Base-by-base conservation (phyloP, 2,888 invertebrate species). In the Eilema griseolum region DNA sequence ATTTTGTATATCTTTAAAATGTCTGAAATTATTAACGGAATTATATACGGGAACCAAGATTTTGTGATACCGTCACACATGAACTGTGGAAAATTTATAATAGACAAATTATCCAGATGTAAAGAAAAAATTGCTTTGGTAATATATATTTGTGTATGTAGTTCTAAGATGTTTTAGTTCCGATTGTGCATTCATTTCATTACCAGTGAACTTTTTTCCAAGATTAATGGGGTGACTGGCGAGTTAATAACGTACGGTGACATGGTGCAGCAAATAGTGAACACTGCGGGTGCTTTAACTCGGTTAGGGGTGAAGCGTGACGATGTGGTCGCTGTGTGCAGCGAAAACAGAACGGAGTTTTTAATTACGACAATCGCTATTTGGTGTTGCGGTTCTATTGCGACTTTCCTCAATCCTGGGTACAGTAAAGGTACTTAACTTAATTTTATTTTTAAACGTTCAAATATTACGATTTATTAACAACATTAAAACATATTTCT, bases 291-390 rank as follows among this genome's bases (percentile, higher is more conserved):
- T 5, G 83, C 87, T 3, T 78, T 92, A 8, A 75, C 77, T 14
- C 78, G 82, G 46, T 74, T 86, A 10, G 90, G 91, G 12, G 78
- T 92, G 52, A 81, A 82, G 70, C 74, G 72, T 72, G 90, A 88
- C 23, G 92, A 91, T 46, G 86, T 89, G 7, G 86, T 92, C 16
- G 91, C 85, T 1, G 79, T 92, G 63, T 89, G 88, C 72, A 90
- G 90, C 72, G 92, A 92, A 73, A 92, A 91, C 71, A 84, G 90
- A 78, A 85, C 81, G 24, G 92, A 92, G 77, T 86, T 85, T 59
- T 68, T 92, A 61, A 78, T 87, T 14, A 80, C 88, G 8, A 64
- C 81, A 1, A 72, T 90, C 14, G 82, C 82, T 46, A 72, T 64
- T 10, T 78, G 77, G 75, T 77, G 76, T 69, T 69, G 79, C 63